Evolutionary conservation across 2,797 vertebrate genomes (phyloP).

Genomic region (Acanthis flammea): DNA sequence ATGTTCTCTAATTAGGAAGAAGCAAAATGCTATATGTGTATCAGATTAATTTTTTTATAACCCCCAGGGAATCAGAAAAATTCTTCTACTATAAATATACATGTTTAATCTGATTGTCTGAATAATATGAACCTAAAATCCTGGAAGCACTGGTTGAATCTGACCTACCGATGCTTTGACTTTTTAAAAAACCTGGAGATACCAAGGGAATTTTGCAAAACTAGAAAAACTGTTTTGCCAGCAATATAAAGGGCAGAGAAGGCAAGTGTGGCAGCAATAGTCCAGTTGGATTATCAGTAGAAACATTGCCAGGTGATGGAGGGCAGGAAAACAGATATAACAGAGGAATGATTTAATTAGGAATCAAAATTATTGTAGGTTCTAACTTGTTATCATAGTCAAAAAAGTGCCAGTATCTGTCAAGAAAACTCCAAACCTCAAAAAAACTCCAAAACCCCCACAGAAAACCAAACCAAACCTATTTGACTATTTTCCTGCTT

Average conservation of each 20-base stretch:
- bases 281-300: neutral
- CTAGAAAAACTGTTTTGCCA: neutral
- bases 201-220: neutral
- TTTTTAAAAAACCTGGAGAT: neutral
- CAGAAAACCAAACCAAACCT: neutral
- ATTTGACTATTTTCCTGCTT: neutral
- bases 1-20: neutral
- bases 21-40: neutral
- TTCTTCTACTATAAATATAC: neutral
- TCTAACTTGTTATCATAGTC: neutral
- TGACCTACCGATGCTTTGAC: neutral
- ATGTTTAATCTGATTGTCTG: neutral
- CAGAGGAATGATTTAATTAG: neutral
- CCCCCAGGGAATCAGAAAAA: neutral
- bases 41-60: neutral
- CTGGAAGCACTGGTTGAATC: neutral
- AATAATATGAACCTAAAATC: neutral
- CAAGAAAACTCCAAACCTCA: neutral
- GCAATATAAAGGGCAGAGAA: neutral
- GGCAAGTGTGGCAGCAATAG: neutral
- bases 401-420: neutral
- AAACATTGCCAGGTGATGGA: rapidly evolving
- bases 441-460: rapidly evolving
- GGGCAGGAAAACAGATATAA: neutral
- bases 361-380: neutral